Conservation (phyloP, 1,140 invertebrate genomes). For the Atta colombica region DNA sequence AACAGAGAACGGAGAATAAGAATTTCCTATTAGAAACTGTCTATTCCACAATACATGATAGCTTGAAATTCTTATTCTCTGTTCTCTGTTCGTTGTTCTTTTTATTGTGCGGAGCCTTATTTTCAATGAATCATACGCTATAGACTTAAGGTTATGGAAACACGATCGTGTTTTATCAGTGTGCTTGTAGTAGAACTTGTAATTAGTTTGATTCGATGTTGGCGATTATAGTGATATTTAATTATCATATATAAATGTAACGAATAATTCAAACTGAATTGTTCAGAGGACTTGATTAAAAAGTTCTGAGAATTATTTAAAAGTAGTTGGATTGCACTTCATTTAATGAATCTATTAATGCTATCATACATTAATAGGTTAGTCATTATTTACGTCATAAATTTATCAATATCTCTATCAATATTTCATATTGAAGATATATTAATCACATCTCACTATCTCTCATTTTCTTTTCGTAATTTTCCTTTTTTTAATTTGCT, state of each 20-base stretch:
- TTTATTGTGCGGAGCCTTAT: not conserved
- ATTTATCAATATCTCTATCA: conserved; percentile 15
- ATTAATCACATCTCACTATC: not conserved
- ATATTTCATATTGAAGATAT: not conserved
- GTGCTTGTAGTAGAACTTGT: not conserved
- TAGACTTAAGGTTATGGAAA: not conserved
- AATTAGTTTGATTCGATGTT: not conserved
- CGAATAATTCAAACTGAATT: not conserved
- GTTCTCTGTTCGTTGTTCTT: too few relatives aligned
- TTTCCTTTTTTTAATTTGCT: not conserved
- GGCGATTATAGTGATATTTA: not conserved
- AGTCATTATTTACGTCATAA: not conserved
- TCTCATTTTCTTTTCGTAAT: not conserved
- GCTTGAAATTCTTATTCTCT: too few relatives aligned
- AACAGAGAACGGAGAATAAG: too few relatives aligned
- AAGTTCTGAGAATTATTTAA: not conserved
- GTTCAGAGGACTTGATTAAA: not conserved
- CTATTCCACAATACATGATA: too few relatives aligned
- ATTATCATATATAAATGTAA: not conserved
- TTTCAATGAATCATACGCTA: not conserved
- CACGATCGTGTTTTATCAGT: not conserved
- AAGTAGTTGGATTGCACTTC: not conserved
- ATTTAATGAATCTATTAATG: not conserved
- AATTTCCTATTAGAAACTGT: too few relatives aligned
- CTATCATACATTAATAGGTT: not conserved